Evolutionary conservation across 2,113 vertebrate genomes (phyloP).

Genomic region (Leptocoma aspasia): DNA sequence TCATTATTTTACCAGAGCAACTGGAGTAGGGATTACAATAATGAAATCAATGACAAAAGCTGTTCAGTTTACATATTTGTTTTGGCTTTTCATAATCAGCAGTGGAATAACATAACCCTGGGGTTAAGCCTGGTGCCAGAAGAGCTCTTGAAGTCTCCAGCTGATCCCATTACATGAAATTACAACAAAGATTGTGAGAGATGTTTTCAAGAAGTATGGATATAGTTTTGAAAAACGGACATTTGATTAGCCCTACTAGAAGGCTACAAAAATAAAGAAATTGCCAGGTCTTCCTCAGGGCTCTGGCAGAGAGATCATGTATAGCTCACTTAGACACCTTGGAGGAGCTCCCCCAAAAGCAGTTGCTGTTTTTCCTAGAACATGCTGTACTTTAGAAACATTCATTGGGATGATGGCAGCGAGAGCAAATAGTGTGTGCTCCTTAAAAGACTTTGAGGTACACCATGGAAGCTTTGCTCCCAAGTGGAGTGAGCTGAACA

Average conservation of each 20-base stretch:
- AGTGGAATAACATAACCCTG: background rate
- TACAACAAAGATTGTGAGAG: background rate
- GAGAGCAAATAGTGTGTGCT: background rate
- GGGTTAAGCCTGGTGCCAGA: background rate
- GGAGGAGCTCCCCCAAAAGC: background rate
- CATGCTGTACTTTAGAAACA: background rate
- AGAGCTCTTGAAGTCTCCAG: background rate
- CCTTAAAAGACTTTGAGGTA: fast-evolving
- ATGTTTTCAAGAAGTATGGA: background rate
- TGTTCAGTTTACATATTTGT: background rate
- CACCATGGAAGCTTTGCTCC: background rate
- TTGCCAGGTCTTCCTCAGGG: background rate
- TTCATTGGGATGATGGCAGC: background rate
- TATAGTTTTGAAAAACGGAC: background rate
- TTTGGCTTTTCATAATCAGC: background rate
- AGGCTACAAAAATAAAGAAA: background rate
- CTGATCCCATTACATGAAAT: background rate
- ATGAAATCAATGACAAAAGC: conserved; percentile 3
- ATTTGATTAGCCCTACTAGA: background rate
- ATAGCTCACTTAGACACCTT: background rate
- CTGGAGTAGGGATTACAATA: background rate
- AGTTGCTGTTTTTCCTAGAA: background rate
- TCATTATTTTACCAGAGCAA: conserved; percentile 12
- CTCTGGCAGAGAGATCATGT: background rate
- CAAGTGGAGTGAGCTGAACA: background rate